phyloP scores from a whole-genome alignment of 2,113 vertebrate genomes.

The Leptocoma aspasia region DNA sequence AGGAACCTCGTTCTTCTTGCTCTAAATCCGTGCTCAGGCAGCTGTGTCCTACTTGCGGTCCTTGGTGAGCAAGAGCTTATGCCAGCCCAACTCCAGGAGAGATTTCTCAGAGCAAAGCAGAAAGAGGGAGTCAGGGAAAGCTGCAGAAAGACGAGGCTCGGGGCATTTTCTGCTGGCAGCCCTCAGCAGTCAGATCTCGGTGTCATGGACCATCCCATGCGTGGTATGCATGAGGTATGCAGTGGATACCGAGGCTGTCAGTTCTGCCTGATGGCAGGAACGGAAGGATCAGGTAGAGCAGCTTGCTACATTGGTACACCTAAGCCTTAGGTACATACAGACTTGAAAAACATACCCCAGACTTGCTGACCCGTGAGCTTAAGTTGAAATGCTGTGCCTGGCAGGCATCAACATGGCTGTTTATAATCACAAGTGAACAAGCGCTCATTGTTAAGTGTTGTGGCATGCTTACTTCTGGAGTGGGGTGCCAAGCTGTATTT shows the following conservation, averaged over 20 bases:
- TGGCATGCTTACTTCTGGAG: background rate
- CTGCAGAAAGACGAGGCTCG: background rate
- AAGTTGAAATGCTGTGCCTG: background rate
- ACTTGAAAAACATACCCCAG: background rate
- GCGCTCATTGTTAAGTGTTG: background rate
- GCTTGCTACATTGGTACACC: background rate
- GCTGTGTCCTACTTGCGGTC: background rate
- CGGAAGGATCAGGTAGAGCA: background rate
- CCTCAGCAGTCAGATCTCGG: background rate
- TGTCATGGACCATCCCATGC: background rate
- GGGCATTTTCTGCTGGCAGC: background rate
- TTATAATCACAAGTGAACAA: conserved; percentile 20
- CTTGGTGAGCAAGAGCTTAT: background rate
- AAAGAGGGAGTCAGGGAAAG: background rate
- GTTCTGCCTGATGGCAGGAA: background rate
- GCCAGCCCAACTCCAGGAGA: background rate
- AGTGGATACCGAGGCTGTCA: background rate
- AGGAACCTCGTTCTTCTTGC: background rate
- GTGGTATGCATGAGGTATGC: background rate
- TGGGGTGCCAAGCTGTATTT: background rate
- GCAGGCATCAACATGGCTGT: background rate
- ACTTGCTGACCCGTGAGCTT: background rate
- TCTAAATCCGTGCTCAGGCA: background rate
- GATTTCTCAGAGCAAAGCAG: background rate
- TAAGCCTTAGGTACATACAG: background rate